Evolutionary conservation across 1,140 invertebrate species (phyloP).

Genomic region (Capitella teleta): DNA sequence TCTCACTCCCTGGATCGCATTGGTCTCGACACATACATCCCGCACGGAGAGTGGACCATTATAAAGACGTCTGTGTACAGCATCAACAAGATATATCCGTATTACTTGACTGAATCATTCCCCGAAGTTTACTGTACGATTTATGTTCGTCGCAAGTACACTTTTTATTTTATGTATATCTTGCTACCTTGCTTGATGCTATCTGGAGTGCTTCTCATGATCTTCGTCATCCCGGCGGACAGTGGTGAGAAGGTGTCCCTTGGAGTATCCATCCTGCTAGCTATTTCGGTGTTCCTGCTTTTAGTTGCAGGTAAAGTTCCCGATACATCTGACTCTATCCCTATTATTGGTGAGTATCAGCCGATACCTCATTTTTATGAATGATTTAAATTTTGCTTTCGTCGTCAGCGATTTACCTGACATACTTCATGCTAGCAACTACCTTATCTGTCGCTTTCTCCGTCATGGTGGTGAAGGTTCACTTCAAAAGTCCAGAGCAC

Average conservation of each 20-base stretch:
- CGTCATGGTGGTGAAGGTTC: background rate
- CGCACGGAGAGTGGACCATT: background rate
- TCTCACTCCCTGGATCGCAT: background rate
- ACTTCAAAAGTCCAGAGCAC: background rate
- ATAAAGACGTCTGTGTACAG: background rate
- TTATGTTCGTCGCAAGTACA: background rate
- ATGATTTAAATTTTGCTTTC: background rate
- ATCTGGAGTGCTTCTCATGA: background rate
- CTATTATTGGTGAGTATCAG: background rate
- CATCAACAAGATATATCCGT: background rate
- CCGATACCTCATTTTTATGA: background rate
- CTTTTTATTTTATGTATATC: slow-evolving; percentile 1
- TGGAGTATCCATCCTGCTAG: slow-evolving; percentile 75
- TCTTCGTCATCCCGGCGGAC: background rate
- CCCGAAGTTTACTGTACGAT: slow-evolving; percentile 1
- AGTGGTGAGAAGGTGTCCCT: slow-evolving; percentile 46
- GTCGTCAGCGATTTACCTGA: background rate
- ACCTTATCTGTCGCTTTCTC: background rate
- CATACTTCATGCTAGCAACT: background rate
- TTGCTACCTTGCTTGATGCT: background rate
- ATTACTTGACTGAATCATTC: slow-evolving; percentile 1
- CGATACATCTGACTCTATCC: background rate
- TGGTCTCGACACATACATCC: background rate
- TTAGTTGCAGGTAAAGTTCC: background rate
- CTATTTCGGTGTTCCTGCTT: slow-evolving; percentile 68